Evolutionary conservation across 2,888 invertebrate genomes (phyloP).

Genomic region (Rapana venosa): DNA sequence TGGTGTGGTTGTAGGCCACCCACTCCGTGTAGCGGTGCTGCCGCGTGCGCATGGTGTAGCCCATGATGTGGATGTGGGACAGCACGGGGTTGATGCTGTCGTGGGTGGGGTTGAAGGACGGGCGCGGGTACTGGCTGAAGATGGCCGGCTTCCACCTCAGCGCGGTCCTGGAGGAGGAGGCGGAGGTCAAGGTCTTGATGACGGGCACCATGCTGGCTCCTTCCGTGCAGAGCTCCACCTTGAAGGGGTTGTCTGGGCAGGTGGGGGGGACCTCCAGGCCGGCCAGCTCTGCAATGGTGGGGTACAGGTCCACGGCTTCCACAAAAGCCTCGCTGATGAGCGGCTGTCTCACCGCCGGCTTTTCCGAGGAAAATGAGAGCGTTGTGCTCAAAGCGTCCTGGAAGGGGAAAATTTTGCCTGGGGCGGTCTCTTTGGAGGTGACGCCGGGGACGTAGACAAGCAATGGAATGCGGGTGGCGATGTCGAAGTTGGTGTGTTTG

Average conservation of each 20-base stretch:
- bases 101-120: conserved; percentile 81
- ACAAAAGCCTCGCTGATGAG: conserved; percentile 79
- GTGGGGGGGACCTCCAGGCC: conserved; percentile 81
- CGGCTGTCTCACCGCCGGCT: background rate
- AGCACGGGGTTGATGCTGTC: conserved; percentile 89
- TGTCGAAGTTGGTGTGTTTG: conserved; percentile 93
- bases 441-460: conserved; percentile 85
- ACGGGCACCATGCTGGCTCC: conserved; percentile 68
- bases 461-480: conserved; percentile 88
- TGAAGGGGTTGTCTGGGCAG: conserved; percentile 80
- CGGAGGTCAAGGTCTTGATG: conserved; percentile 52
- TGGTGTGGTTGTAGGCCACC: conserved; percentile 85
- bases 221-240: conserved; percentile 66
- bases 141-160: conserved; percentile 80
- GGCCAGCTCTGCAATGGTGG: conserved; percentile 87
- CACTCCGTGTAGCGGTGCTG: conserved; percentile 89
- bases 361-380: background rate
- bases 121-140: conserved; percentile 92
- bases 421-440: conserved; percentile 51
- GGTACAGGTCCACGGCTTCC: conserved; percentile 91
- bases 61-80: conserved; percentile 90
- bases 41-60: conserved; percentile 88
- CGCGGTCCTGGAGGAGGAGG: background rate
- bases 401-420: conserved; percentile 26
- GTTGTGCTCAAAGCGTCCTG: conserved; percentile 6